Conservation (phyloP, 2,113 vertebrate genomes). For the Myotis yumanensis region DNA sequence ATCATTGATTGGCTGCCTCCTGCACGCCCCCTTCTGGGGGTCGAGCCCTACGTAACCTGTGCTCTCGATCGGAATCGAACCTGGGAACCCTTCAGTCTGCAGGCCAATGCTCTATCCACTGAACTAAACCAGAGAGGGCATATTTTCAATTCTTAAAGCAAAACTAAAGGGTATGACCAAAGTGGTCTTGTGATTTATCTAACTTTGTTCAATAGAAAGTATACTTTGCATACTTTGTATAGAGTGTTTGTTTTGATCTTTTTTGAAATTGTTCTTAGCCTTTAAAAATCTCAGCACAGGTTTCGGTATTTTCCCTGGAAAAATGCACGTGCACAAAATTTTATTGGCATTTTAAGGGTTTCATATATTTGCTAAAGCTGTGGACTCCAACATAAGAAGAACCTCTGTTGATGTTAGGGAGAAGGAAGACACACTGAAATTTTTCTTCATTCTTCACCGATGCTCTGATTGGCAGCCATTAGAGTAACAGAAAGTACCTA, state of each 20-base stretch:
- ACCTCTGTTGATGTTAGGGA: background rate
- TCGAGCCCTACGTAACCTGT: too few species aligned
- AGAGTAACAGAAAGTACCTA: background rate
- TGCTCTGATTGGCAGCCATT: background rate
- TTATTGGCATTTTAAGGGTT: slow-evolving; percentile 20
- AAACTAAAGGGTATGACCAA: background rate
- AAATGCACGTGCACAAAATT: slow-evolving; percentile 15
- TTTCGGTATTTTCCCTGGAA: background rate
- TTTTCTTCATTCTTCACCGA: slow-evolving; percentile 16
- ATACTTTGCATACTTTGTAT: background rate
- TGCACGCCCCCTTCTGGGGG: too few species aligned
- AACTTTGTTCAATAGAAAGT: slow-evolving; percentile 29
- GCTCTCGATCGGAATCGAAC: too few species aligned
- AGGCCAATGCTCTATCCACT: too few species aligned
- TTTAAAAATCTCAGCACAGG: slow-evolving; percentile 27
- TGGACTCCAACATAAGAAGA: background rate
- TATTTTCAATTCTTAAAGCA: slow-evolving; percentile 29
- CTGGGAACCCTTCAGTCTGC: too few species aligned
- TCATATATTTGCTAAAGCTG: background rate
- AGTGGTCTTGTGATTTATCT: background rate
- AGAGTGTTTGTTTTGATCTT: slow-evolving; percentile 34
- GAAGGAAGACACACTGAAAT: background rate
- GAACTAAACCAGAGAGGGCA: background rate
- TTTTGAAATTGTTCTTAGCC: slow-evolving; percentile 19
- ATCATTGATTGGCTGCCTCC: too few species aligned